Base-by-base conservation (phyloP, 2,888 invertebrate species). In the Metacarcinus magister region DNA sequence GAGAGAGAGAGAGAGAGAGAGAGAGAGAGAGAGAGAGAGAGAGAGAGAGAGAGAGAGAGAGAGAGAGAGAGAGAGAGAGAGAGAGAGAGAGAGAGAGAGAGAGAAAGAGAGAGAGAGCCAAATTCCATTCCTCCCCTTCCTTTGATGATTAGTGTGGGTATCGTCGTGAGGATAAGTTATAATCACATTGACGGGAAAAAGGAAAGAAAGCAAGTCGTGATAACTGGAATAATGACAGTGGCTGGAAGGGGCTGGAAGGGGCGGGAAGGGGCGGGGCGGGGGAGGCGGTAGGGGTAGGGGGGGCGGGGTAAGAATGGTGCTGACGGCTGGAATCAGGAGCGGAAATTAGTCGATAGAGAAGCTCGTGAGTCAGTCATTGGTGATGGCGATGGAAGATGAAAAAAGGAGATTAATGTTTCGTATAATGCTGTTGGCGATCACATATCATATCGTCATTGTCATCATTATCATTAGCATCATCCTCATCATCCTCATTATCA, bases 281-380 rank as follows among this genome's bases (percentile, higher is more conserved):
- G 32, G 8, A 82, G 75, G 28, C 8, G 13, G 13, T 54, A 54
- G 54, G 54, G 8, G 54, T 13, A 13, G 7, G 10, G 28, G 75
- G 28, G 75, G 28, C 2, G 28, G 75, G 3, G 28, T 4, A 75
- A 10, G 28, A 75, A 28, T 82, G 82, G 32, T 82, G 82, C 32
- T 82, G 82, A 82, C 82, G 82, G 32, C 32, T 82, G 10, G 82
- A 82, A 32, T 82, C 82, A 32, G 82, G 7, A 32, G 8, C 28
- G 82, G 82, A 82, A 82, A 82, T 82, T 8, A 8, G 82, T 82
- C 82, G 82, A 32, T 82, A 67, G 67, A 23, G 67, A 67, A 67
- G 67, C 19, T 67, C 16, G 67, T 67, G 67, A 67, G 4, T 67
- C 67, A 67, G 19, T n/a, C n/a, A n/a, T n/a, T 67, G 19, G 5